Percentiles rank a stretch among this genome's conserved stretches.
Evolutionary conservation across 1,140 invertebrate genomes (phyloP).

Genomic region (Eumeta japonica): DNA sequence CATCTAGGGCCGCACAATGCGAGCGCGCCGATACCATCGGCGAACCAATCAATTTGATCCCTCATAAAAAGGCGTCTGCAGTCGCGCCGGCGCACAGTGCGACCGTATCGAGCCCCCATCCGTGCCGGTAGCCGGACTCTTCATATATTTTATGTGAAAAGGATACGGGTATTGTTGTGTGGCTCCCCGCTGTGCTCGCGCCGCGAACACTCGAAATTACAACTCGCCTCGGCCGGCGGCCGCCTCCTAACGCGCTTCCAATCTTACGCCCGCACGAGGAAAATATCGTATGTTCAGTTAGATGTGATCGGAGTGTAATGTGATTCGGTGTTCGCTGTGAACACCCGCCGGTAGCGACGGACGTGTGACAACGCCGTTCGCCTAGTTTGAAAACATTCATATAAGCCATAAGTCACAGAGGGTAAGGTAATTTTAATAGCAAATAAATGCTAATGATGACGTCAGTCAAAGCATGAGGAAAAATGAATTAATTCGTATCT

Average conservation of each 20-base stretch:
- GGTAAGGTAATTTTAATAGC: too few species aligned
- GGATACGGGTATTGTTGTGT: slow-evolving; percentile 50
- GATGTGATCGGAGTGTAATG: neutral
- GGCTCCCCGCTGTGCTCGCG: slow-evolving; percentile 37
- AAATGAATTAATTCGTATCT: too few species aligned
- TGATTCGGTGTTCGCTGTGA: too few species aligned
- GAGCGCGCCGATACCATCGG: slow-evolving; percentile 41
- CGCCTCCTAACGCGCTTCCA: slow-evolving; percentile 41
- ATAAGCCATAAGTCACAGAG: too few species aligned
- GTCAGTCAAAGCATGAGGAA: too few species aligned
- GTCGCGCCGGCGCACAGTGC: slow-evolving; percentile 36
- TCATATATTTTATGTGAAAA: slow-evolving; percentile 57
- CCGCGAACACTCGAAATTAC: slow-evolving; percentile 55
- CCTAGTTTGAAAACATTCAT: too few species aligned
- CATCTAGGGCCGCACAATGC: slow-evolving; percentile 28
- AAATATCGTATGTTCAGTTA: too few species aligned
- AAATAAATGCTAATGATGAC: too few species aligned
- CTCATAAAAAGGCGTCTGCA: slow-evolving; percentile 51
- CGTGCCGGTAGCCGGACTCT: slow-evolving; percentile 42
- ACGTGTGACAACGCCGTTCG: too few species aligned
- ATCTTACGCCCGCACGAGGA: slow-evolving; percentile 48
- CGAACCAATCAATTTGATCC: slow-evolving; percentile 56
- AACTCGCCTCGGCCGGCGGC: slow-evolving; percentile 32
- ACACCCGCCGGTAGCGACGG: too few species aligned
- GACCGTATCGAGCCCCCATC: slow-evolving; percentile 39